Evolutionary conservation across 2,113 vertebrate species (phyloP).

Genomic region (Hemiprocne comata): DNA sequence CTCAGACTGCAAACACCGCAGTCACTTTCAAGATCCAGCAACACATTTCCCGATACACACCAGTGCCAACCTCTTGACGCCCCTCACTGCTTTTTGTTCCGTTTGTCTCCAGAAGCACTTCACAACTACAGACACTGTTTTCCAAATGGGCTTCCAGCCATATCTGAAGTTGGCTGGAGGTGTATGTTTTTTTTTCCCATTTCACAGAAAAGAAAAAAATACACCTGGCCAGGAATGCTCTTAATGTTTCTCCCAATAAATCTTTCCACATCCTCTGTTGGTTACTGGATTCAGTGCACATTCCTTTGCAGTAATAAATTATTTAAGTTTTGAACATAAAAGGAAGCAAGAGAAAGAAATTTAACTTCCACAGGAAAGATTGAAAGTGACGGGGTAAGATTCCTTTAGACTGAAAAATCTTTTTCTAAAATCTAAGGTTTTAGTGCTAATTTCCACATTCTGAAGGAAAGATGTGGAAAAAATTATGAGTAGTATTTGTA

Average conservation of each 20-base stretch:
- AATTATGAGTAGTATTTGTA: background rate
- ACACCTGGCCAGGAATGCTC: constrained; percentile 61
- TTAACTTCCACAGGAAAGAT: constrained; percentile 34
- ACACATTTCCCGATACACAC: background rate
- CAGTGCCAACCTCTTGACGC: background rate
- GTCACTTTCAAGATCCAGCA: background rate
- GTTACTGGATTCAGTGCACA: constrained; percentile 53
- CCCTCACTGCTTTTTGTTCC: background rate
- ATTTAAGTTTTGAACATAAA: constrained; percentile 56
- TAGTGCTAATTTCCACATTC: background rate
- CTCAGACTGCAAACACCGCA: background rate
- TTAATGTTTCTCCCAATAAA: constrained; percentile 61
- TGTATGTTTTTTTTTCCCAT: background rate
- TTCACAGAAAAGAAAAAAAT: constrained; percentile 37
- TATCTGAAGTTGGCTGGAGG: constrained; percentile 43
- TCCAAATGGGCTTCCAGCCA: constrained; percentile 47
- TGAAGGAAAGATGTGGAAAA: background rate
- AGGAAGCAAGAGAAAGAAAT: constrained; percentile 54
- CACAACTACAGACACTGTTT: background rate
- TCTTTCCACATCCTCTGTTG: constrained; percentile 61
- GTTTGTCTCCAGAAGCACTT: background rate
- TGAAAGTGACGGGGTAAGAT: constrained; percentile 13
- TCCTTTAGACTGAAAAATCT: constrained; percentile 13
- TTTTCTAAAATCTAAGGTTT: constrained; percentile 11
- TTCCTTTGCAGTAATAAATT: constrained; percentile 61